Evolutionary conservation across 2,797 vertebrate species (phyloP), one percentile per base, ranked within the genome.

Genomic region (Microctenopoma stevenorrisi): DNA sequence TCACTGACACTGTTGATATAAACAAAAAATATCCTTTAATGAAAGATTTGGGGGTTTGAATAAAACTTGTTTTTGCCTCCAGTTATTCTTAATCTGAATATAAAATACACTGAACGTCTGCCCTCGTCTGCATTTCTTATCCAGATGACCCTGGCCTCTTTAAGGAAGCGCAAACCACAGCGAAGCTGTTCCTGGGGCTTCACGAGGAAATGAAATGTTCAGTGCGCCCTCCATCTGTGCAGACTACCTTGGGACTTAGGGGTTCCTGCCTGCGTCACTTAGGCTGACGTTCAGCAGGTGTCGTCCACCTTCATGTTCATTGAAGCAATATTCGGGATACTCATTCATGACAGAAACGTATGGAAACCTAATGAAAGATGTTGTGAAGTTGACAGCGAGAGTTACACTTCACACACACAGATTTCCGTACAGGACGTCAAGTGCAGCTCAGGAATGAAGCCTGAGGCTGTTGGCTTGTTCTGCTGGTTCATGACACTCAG

Each of bases 121-220:
- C 22, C 38, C 46, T 53, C 1, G 58, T 68, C 56, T 72, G 50
- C 33, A 35, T 59, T 62, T 47, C 49, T 40, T 59, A 57, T 72
- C 28, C 51, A 61, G 38, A 40, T 81, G 70, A 76, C 62, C 64
- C 40, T n/a, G 48, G 38, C 40, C 47, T 70, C 43, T 60, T 49
- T 38, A n/a, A 49, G 30, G 46, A 71, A 64, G 40, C n/a, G 6
- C 40, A 44, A 37, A 58, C 56, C 55, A 64, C 33, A 38, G 25
- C 68, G 50, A 47, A 58, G 51, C 48, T 33, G 28, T 13, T 10
- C 43, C 18, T 76, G 55, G 67, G 61, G 52, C 44, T 73, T 78
- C 16, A 64, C 68, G 68, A 83, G 83, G 78, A 87, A 88, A 89
- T 82, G 2, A 86, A 72, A 58, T 54, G 38, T 51, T 47, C 35